Conservation (phyloP, 2,888 invertebrate species). For the Slavum lentiscoides region DNA sequence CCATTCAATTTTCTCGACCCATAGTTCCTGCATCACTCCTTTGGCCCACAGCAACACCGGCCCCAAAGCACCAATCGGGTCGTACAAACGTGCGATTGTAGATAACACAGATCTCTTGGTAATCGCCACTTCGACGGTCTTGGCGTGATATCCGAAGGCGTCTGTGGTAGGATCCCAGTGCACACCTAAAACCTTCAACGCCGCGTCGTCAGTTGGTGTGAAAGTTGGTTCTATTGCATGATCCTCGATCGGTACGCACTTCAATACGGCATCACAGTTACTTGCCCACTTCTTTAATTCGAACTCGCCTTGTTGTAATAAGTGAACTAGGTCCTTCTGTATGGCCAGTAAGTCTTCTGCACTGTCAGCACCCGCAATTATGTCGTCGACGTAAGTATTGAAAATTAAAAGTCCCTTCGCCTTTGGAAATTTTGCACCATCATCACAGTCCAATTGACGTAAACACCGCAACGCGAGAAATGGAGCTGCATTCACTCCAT, state of each 20-base stretch:
- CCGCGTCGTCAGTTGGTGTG: conserved; percentile 24
- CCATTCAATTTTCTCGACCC: not conserved
- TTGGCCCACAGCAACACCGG: conserved; percentile 11
- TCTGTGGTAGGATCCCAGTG: conserved; percentile 55
- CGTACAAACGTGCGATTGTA: conserved; percentile 9
- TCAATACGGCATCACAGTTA: conserved; percentile 2
- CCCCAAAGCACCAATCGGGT: conserved; percentile 12
- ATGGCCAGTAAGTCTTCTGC: not conserved
- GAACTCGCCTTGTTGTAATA: not conserved
- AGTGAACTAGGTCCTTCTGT: not conserved
- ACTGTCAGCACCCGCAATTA: not conserved
- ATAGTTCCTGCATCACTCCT: conserved; percentile 11
- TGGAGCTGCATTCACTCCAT: conserved; percentile 55
- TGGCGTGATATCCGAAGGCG: conserved; percentile 51
- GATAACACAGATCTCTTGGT: conserved; percentile 3
- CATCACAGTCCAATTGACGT: not conserved
- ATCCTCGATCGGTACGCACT: conserved; percentile 38
- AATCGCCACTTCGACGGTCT: not conserved
- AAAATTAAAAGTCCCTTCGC: not conserved
- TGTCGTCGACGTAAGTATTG: conserved; percentile 19
- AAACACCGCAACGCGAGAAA: conserved; percentile 8
- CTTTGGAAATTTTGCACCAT: not conserved
- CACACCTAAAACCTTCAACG: conserved; percentile 55
- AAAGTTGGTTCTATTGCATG: conserved; percentile 37
- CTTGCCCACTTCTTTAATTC: conserved; percentile 15